A percentile compares a stretch with the other conserved stretches of the same genome.
Conservation (phyloP, 1,140 invertebrate genomes). For the Drosophila oshimai region DNA sequence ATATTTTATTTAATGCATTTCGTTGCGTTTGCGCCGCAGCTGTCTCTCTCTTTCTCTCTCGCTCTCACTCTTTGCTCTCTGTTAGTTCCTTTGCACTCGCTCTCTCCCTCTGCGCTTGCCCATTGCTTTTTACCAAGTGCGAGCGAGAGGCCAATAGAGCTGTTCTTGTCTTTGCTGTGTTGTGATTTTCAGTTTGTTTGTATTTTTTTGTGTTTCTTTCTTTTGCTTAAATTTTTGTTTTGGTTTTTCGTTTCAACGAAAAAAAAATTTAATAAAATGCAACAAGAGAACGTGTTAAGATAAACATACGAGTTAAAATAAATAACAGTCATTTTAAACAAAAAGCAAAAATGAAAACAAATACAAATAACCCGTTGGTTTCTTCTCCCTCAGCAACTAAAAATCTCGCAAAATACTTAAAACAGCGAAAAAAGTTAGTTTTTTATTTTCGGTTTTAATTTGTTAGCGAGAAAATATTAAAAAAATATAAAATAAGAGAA, state of each 20-base stretch:
- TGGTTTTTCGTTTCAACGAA: background rate
- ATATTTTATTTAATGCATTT: constrained; percentile 34
- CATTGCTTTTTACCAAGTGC: background rate
- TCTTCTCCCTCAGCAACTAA: constrained; percentile 6
- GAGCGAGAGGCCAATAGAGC: constrained; percentile 12
- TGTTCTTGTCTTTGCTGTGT: constrained; percentile 13
- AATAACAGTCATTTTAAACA: constrained; percentile 50
- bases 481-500: background rate
- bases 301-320: background rate
- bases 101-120: constrained; percentile 19
- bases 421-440: constrained; percentile 2
- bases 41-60: background rate
- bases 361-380: constrained; percentile 1
- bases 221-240: background rate
- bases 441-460: constrained; percentile 33
- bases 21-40: constrained; percentile 40
- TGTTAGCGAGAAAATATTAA: background rate
- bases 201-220: constrained; percentile 1
- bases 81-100: background rate
- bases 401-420: constrained; percentile 12
- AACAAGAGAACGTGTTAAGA: too few relatives aligned
- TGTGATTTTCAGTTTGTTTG: constrained; percentile 29
- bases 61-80: constrained; percentile 5
- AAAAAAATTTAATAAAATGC: background rate
- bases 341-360: background rate